These are phyloP conservation scores for Channa maculata DNA, from an alignment of 2,113 vertebrate genomes.

Conservation along the genomic window DNA sequence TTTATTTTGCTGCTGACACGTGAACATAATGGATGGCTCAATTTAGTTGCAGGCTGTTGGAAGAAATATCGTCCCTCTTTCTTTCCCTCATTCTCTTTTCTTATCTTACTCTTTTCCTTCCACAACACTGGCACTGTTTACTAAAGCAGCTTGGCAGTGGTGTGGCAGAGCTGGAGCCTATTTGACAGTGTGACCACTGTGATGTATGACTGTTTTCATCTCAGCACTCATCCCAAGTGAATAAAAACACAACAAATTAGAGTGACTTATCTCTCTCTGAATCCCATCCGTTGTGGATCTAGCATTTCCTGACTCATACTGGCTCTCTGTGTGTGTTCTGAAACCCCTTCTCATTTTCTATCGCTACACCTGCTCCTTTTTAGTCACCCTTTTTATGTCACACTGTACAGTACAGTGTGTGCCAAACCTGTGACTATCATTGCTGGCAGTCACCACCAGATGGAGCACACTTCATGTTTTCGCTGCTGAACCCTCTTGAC, in stretches of 20 bases:
- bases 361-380: neutral
- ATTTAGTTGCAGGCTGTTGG: constrained; percentile 19
- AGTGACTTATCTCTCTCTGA: constrained; percentile 71
- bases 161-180: constrained; percentile 52
- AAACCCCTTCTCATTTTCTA: constrained; percentile 2
- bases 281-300: constrained; percentile 33
- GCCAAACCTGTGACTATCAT: neutral
- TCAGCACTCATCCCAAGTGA: constrained; percentile 65
- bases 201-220: constrained; percentile 72
- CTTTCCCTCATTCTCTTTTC: constrained; percentile 17
- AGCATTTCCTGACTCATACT: constrained; percentile 39
- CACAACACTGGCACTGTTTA: constrained; percentile 29
- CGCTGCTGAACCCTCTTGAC: neutral
- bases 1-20: constrained; percentile 11
- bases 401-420: no score
- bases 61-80: constrained; percentile 2
- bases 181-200: constrained; percentile 66
- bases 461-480: constrained; percentile 55
- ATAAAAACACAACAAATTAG: constrained; percentile 75
- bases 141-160: constrained; percentile 56
- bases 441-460: constrained; percentile 57
- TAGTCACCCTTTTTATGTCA: neutral
- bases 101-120: constrained; percentile 38
- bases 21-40: constrained; percentile 38
- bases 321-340: constrained; percentile 31